Percentiles rank a stretch among this genome's conserved stretches.
These are phyloP conservation scores for Lypha dubia DNA, from an alignment of 2,888 invertebrate genomes.

Conservation along the genomic window DNA sequence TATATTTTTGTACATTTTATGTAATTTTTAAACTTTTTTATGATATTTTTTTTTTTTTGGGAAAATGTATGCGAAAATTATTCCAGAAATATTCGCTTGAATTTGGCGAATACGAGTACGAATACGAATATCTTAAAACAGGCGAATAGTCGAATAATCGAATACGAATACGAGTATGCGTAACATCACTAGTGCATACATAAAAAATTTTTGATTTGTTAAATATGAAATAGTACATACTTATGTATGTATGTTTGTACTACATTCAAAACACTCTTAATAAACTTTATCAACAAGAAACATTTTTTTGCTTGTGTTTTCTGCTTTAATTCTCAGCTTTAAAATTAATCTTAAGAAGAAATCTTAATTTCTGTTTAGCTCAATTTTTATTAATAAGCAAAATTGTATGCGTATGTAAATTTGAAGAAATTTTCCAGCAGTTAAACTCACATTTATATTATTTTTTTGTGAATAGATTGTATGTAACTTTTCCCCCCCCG, in stretches of 20 bases:
- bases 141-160: too few relatives aligned
- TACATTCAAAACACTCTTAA: constrained; percentile 2
- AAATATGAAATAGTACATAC: background rate
- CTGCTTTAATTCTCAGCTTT: background rate
- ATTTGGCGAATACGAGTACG: too few relatives aligned
- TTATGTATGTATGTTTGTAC: background rate
- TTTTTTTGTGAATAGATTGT: constrained; percentile 24
- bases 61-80: too few relatives aligned
- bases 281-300: constrained; percentile 33
- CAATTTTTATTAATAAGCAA: background rate
- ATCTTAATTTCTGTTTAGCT: constrained; percentile 29
- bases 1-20: background rate
- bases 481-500: constrained; percentile 15
- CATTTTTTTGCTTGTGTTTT: background rate
- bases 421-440: background rate
- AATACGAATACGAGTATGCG: too few relatives aligned
- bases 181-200: too few relatives aligned
- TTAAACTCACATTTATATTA: constrained; percentile 31
- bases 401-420: background rate
- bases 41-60: too few relatives aligned
- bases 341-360: background rate
- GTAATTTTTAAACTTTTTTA: too few relatives aligned
- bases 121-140: too few relatives aligned
- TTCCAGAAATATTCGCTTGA: too few relatives aligned
- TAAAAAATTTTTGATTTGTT: background rate